A percentile compares a stretch with the other conserved stretches of the same genome.
phyloP scores from a whole-genome alignment of 2,113 vertebrate genomes.

The Verasper variegatus region DNA sequence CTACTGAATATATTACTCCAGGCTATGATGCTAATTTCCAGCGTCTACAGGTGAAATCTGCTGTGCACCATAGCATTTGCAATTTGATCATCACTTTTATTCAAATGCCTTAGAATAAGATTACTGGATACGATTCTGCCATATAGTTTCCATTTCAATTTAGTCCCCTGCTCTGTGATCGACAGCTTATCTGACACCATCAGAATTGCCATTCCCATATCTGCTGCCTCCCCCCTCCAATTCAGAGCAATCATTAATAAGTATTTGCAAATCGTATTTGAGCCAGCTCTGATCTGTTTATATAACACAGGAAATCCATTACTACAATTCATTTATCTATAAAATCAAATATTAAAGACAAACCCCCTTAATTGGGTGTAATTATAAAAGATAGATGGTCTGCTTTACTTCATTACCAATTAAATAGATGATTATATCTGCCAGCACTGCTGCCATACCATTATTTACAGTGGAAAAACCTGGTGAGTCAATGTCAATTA shows the following conservation, averaged over 20 bases:
- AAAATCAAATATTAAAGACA: conserved; percentile 45
- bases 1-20: conserved; percentile 25
- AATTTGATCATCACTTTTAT: conserved; percentile 56
- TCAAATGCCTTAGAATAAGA: conserved; percentile 28
- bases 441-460: not conserved
- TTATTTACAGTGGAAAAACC: not conserved
- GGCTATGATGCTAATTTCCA: conserved; percentile 44
- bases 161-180: conserved; percentile 16
- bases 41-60: conserved; percentile 7
- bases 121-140: not conserved
- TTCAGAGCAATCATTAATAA: conserved; percentile 51
- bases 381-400: conserved; percentile 46
- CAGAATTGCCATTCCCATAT: conserved; percentile 38
- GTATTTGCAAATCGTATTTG: conserved; percentile 54
- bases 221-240: conserved; percentile 6
- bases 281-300: conserved; percentile 40
- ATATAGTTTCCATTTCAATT: conserved; percentile 46
- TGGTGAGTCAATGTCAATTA: conserved; percentile 17
- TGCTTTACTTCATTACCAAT: conserved; percentile 24
- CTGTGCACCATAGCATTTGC: conserved; percentile 39
- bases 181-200: conserved; percentile 56
- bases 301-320: conserved; percentile 35
- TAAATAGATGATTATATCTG: conserved; percentile 27
- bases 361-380: conserved; percentile 36
- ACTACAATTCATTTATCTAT: conserved; percentile 10